Conservation (phyloP, 2,888 invertebrate genomes). For the Gymnosoma rotundatum region DNA sequence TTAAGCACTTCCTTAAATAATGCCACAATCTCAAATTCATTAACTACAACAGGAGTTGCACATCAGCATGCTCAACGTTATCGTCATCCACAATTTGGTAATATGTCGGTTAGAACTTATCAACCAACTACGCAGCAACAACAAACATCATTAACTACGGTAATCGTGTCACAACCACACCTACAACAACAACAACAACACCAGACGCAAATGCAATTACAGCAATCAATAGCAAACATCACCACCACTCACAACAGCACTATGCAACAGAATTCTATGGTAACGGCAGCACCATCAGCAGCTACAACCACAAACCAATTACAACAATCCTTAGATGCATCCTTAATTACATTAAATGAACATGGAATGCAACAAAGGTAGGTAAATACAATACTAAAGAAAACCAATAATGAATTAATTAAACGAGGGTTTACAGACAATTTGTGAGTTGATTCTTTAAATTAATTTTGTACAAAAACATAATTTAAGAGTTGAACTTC, state of each 20-base stretch:
- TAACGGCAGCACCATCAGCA: conserved; percentile 26
- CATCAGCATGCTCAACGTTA: conserved; percentile 75
- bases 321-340: conserved; percentile 58
- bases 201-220: conserved; percentile 24
- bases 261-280: conserved; percentile 2
- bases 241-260: background rate
- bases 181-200: conserved; percentile 31
- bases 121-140: conserved; percentile 69
- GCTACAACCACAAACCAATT: conserved; percentile 53
- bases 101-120: conserved; percentile 80
- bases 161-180: conserved; percentile 22
- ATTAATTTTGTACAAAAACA: background rate
- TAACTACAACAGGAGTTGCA: background rate
- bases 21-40: conserved; percentile 23
- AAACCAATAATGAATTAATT: background rate
- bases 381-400: conserved; percentile 2
- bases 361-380: conserved; percentile 67
- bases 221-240: conserved; percentile 39
- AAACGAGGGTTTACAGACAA: background rate
- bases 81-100: conserved; percentile 81
- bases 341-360: conserved; percentile 62
- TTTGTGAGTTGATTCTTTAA: background rate
- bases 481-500: no score
- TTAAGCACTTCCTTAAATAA: conserved; percentile 48
- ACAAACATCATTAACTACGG: conserved; percentile 4